A percentile compares a stretch with the other conserved stretches of the same genome.
Evolutionary conservation across 2,797 vertebrate genomes (phyloP).

Genomic region (Lacerta bilineata): DNA sequence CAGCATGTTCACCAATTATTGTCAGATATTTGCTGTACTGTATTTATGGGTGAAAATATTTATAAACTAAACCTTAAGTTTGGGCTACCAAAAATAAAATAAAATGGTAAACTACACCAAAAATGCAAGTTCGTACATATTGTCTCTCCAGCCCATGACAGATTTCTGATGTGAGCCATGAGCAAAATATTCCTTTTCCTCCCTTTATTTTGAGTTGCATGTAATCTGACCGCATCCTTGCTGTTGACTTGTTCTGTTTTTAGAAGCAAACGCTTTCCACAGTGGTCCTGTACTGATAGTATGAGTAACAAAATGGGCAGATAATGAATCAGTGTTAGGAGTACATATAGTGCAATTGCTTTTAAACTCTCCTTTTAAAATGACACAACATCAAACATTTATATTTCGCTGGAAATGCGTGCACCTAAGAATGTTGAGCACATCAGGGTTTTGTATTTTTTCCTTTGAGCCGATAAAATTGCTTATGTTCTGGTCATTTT

Average conservation of each 20-base stretch:
- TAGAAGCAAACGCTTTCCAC: conserved; percentile 46
- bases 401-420: neutral
- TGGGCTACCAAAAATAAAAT: too few relatives aligned
- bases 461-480: neutral
- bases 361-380: conserved; percentile 13
- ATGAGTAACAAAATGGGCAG: conserved; percentile 70
- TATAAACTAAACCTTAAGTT: too few relatives aligned
- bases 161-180: fast-evolving
- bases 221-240: conserved; percentile 51
- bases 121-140: neutral
- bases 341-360: conserved; percentile 51
- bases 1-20: neutral
- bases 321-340: conserved; percentile 72
- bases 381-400: neutral
- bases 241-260: conserved; percentile 60
- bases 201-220: conserved; percentile 42
- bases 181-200: conserved; percentile 42
- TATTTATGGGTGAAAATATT: neutral
- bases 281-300: conserved; percentile 40
- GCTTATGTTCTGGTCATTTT: neutral
- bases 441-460: neutral
- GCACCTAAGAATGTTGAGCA: neutral
- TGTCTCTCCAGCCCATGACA: neutral
- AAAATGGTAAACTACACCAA: neutral
- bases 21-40: neutral